phyloP scores from a whole-genome alignment of 2,888 invertebrate genomes.

The Apamea crenata region DNA sequence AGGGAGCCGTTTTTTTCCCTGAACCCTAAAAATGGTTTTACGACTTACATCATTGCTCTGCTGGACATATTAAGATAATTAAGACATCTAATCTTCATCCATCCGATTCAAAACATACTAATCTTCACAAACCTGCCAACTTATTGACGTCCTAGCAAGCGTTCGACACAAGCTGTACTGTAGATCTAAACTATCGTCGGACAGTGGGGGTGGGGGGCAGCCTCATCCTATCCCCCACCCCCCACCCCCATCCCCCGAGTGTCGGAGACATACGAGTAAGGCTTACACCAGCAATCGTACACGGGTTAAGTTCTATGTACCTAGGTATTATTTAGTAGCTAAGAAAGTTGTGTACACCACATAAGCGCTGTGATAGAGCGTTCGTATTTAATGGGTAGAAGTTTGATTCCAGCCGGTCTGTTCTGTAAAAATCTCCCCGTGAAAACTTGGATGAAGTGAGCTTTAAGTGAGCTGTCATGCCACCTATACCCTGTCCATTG shows the following conservation, averaged over 20 bases:
- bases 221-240: conserved; percentile 36
- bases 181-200: conserved; percentile 53
- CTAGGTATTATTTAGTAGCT: conserved; percentile 36
- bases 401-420: neutral
- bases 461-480: no score
- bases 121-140: conserved; percentile 22
- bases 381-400: neutral
- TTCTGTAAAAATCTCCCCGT: no score
- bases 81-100: neutral
- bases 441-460: no score
- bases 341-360: conserved; percentile 5
- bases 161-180: conserved; percentile 24
- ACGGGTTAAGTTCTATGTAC: conserved; percentile 49
- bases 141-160: conserved; percentile 53
- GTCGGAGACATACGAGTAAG: conserved; percentile 59
- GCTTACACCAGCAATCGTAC: conserved; percentile 54
- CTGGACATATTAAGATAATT: neutral
- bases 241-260: conserved; percentile 12
- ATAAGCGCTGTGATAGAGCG: neutral
- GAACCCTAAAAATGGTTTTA: neutral
- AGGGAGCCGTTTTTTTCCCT: neutral
- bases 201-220: conserved; percentile 48
- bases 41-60: neutral
- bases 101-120: neutral
- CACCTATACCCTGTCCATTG: no score